Evolutionary conservation across 1,140 invertebrate genomes (phyloP), one percentile per base, ranked within the genome.

Genomic region (Oscheius sp.): DNA sequence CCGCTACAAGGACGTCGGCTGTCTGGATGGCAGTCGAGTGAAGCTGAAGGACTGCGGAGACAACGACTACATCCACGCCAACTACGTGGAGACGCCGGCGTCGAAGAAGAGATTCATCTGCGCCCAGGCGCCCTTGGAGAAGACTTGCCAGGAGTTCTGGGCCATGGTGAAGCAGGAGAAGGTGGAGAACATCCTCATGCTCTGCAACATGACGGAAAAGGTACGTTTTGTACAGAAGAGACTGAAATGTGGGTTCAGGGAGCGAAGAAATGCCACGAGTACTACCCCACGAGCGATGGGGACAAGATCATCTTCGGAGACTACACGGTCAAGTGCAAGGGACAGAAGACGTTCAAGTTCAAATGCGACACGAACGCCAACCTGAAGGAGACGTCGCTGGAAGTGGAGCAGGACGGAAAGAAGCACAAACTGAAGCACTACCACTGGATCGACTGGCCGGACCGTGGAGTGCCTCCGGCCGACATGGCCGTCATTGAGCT

Each of bases 61-160:
- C 7, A 23, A 29, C 2, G 73, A 73, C 65, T 73, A 68, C 65
- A 68, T 73, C 20, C 71, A 73, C 65, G 71, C 71, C 0, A 70
- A 70, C n/a, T 91, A 92, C 78, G 91, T 92, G 82, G 91, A 91
- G 76, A 74, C 52, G 34, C 65, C 66, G 13, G 79, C 72, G 79
- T 89, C 91, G 58, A 89, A 90, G 75, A 90, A 90, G 74, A 89
- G 90, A 45, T 94, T 92, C 82, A 92, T 93, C 63, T 92, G 91
- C 13, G 93, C 92, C 0, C 92, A 94, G 85, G 92, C 92, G 26
- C 92, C 92, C 4, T 86, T 94, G 78, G 87, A 90, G 32, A 91
- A 92, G 82, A 94, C 92, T 0, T 89, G 92, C 29, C 88, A 88
- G 72, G 92, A 94, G 82, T 94, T 95, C 84, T 95, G 93, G 93